These are phyloP conservation scores for Chionodraco myersi DNA, from an alignment of 2,113 vertebrate species.

Conservation along the genomic window DNA sequence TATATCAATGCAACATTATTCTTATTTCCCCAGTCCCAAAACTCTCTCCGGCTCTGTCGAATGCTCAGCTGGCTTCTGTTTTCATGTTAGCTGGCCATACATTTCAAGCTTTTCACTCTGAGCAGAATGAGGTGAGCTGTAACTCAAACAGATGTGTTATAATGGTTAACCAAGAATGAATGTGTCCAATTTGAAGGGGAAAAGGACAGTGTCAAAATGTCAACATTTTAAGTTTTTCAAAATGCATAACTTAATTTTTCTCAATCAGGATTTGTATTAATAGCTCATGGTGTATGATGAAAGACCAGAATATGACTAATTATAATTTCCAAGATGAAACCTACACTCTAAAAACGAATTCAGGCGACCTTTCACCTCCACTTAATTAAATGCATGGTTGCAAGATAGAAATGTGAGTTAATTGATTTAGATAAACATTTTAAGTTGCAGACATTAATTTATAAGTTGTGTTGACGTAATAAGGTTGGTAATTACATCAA, in stretches of 20 bases:
- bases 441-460: too few relatives aligned
- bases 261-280: neutral
- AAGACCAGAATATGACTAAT: neutral
- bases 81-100: slow-evolving; percentile 2
- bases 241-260: neutral
- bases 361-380: neutral
- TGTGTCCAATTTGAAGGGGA: slow-evolving; percentile 1
- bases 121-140: neutral
- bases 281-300: neutral
- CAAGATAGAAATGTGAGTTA: too few relatives aligned
- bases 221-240: too few relatives aligned
- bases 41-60: slow-evolving; percentile 36
- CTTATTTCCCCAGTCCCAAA: neutral
- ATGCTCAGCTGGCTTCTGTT: slow-evolving; percentile 34
- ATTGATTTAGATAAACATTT: too few relatives aligned
- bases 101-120: slow-evolving; percentile 8
- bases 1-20: neutral
- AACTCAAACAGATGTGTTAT: slow-evolving; percentile 27
- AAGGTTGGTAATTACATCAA: too few relatives aligned
- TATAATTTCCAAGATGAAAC: neutral
- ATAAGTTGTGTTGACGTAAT: too few relatives aligned
- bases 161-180: slow-evolving; percentile 5
- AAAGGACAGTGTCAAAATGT: neutral
- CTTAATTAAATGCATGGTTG: too few relatives aligned
- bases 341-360: neutral